Percentiles rank a stretch among this genome's conserved stretches.
Conservation (phyloP, 2,888 invertebrate species). For the Metalampra italica region DNA sequence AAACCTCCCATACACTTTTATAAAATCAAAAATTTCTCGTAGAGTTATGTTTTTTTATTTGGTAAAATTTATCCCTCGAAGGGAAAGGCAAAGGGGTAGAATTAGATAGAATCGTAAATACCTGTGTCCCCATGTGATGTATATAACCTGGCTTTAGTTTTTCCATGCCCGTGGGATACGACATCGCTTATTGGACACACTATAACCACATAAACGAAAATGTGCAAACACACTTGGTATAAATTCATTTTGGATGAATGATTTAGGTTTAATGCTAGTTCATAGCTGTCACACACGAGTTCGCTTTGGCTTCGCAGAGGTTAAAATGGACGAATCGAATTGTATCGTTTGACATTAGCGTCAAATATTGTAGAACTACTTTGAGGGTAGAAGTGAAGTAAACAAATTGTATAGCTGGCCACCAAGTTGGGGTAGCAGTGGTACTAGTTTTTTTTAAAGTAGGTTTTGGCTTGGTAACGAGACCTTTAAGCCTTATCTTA, state of each 20-base stretch:
- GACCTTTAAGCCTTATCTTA: no score
- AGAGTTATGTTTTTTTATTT: no score
- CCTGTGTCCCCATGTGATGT: not conserved
- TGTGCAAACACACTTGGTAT: slow-evolving; percentile 19
- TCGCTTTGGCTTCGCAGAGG: slow-evolving; percentile 2
- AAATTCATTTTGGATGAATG: slow-evolving; percentile 1
- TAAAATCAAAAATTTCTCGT: no score
- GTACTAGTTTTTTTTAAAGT: no score
- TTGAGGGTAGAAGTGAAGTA: not conserved
- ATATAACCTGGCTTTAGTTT: not conserved
- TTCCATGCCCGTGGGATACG: slow-evolving; percentile 15
- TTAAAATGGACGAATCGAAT: slow-evolving; percentile 20
- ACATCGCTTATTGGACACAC: slow-evolving; percentile 33
- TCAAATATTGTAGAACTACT: not conserved
- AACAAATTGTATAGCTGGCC: no score
- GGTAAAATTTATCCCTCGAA: no score
- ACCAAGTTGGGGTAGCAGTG: no score
- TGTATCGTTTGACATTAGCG: no score
- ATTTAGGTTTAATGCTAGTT: not conserved
- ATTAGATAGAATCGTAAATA: not conserved
- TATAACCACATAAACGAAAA: slow-evolving; percentile 38
- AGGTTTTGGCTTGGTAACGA: no score
- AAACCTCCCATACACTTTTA: no score
- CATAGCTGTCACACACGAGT: slow-evolving; percentile 4
- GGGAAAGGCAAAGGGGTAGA: no score